These are phyloP conservation scores for Platerodrilus igneus DNA, from an alignment of 2,888 invertebrate genomes.

Conservation along the genomic window DNA sequence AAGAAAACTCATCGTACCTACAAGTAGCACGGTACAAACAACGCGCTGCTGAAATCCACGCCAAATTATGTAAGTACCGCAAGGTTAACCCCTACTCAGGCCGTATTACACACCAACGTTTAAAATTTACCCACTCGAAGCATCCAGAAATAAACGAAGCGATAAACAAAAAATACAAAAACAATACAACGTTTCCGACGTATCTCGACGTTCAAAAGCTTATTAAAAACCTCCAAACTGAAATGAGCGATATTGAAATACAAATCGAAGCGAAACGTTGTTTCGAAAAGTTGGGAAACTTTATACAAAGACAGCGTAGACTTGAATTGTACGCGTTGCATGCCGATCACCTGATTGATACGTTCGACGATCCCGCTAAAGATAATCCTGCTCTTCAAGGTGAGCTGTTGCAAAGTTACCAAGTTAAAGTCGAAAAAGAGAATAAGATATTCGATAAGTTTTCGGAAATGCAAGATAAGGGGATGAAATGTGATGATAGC, in stretches of 20 bases:
- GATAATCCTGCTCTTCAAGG: constrained; percentile 32
- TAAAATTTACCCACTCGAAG: constrained; percentile 18
- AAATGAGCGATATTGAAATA: constrained; percentile 31
- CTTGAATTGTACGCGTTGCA: constrained; percentile 39
- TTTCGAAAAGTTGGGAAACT: constrained; percentile 39
- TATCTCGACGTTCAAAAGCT: constrained; percentile 38
- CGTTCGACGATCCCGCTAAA: constrained; percentile 38
- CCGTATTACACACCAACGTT: constrained; percentile 9
- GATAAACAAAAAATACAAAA: constrained; percentile 36
- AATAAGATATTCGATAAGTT: constrained; percentile 35
- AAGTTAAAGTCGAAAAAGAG: constrained; percentile 27
- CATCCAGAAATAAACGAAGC: constrained; percentile 17
- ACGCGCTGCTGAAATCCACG: constrained; percentile 11
- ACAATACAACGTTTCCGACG: constrained; percentile 37
- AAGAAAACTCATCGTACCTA: constrained; percentile 65
- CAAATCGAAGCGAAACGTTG: constrained; percentile 36
- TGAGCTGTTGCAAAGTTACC: constrained; percentile 31
- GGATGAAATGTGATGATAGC: constrained; percentile 26
- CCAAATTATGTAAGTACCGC: constrained; percentile 13
- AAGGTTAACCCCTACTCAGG: constrained; percentile 9
- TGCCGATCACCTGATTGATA: constrained; percentile 29
- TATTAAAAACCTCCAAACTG: constrained; percentile 30
- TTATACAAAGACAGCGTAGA: constrained; percentile 37
- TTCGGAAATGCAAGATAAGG: constrained; percentile 29
- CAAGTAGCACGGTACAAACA: constrained; percentile 55